Percentiles rank a stretch among this genome's conserved stretches.
phyloP scores from a whole-genome alignment of 2,888 invertebrate genomes.

The Diploptera punctata region DNA sequence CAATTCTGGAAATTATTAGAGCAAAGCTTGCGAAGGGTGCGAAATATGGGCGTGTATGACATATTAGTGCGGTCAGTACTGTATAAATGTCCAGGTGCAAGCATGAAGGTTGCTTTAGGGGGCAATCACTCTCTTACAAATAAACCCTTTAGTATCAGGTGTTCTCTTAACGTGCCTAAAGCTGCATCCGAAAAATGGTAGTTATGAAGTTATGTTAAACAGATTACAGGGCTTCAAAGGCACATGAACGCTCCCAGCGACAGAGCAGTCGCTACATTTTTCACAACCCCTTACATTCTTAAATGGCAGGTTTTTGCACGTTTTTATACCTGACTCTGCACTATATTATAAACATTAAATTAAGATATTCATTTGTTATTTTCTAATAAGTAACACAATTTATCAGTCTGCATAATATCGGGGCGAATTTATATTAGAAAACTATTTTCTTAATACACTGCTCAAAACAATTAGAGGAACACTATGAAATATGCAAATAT shows the following conservation, averaged over 20 bases:
- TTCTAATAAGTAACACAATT: too few relatives aligned
- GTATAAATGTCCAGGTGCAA: neutral
- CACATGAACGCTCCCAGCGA: neutral
- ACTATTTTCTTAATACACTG: too few relatives aligned
- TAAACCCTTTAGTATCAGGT: neutral
- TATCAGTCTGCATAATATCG: too few relatives aligned
- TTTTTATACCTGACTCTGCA: too few relatives aligned
- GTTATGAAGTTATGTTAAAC: neutral
- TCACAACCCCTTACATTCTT: too few relatives aligned
- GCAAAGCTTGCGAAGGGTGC: neutral
- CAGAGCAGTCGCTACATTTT: neutral
- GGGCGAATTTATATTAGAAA: too few relatives aligned
- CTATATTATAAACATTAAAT: too few relatives aligned
- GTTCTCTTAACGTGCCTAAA: neutral
- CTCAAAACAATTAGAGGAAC: too few relatives aligned
- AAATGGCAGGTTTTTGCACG: too few relatives aligned
- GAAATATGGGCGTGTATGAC: conserved; percentile 12
- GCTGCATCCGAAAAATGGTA: neutral
- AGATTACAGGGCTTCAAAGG: neutral
- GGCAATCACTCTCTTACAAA: neutral
- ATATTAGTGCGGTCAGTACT: neutral
- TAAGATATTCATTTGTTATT: too few relatives aligned
- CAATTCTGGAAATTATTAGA: neutral
- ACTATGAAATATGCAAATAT: too few relatives aligned
- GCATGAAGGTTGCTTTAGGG: neutral